These are phyloP conservation scores for Pavo muticus DNA, from an alignment of 2,113 vertebrate genomes.

Conservation along the genomic window DNA sequence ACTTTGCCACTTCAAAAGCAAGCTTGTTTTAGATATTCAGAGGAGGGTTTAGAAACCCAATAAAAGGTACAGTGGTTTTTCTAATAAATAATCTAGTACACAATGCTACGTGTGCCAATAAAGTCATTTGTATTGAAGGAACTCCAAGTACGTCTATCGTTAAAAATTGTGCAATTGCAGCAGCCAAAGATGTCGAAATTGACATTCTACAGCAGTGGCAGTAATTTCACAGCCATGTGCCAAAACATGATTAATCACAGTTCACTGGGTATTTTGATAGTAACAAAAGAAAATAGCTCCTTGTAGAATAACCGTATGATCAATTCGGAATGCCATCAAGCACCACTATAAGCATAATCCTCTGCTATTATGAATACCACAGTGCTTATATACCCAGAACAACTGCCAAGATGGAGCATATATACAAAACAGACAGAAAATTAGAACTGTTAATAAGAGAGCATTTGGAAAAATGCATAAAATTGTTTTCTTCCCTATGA, in stretches of 20 bases:
- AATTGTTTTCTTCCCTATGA: not conserved
- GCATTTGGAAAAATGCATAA: not conserved
- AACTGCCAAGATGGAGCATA: not conserved
- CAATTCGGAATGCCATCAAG: not conserved
- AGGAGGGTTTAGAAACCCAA: not conserved
- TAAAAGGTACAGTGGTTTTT: not conserved
- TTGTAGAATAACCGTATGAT: not conserved
- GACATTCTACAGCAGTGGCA: not conserved
- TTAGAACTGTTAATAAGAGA: not conserved
- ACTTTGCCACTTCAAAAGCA: not conserved
- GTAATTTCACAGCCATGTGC: not conserved
- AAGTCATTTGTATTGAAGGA: slow-evolving; percentile 47
- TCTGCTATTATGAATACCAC: not conserved
- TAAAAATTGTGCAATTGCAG: slow-evolving; percentile 17
- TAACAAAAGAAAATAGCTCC: not conserved
- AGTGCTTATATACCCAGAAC: not conserved
- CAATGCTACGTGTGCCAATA: not conserved
- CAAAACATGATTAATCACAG: slow-evolving; percentile 32
- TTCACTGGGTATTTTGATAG: slow-evolving; percentile 7
- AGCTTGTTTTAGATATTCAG: not conserved
- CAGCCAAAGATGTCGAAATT: slow-evolving; percentile 23
- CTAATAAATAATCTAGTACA: not conserved
- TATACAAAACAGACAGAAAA: not conserved
- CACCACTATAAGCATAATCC: not conserved
- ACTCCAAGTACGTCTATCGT: slow-evolving; percentile 30